Evolutionary conservation across 1,140 invertebrate species (phyloP), one percentile per base, ranked within the genome.

Genomic region (Micrasema longulum): DNA sequence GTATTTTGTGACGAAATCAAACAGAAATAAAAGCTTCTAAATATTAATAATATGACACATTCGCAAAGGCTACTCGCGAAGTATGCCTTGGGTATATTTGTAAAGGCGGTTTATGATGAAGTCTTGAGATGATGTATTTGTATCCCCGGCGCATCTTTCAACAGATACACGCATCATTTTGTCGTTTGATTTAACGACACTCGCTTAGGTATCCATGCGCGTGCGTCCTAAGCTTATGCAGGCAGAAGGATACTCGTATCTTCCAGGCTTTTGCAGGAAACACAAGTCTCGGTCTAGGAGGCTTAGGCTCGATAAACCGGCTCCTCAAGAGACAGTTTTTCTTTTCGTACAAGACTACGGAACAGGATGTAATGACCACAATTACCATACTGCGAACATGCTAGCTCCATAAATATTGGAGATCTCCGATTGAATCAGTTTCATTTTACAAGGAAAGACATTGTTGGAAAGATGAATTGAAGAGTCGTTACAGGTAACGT

Each of bases 281-380:
- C 22, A 20, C 50, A 10, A 23, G 50, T 16, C 20, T 26, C 9
- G 23, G 50, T 22, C 16, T 10, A 14, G n/a, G 16, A 22, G 4
- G 26, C 20, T 6, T 12, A 41, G 14, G 12, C 14, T 1, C 12
- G 14, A 14, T 6, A 22, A 60, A 60, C 55, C 55, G 55, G 55
- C 55, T 60, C 55, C 55, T 41, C 22, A 31, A 18, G 55, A 60
- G 18, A 16, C 31, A 60, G 55, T 14, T 36, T 60, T 60, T 31
- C 55, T 60, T 38, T 60, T 60, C 12, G n/a, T 18, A 5, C 31
- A 38, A 38, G 55, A 9, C 36, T 60, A 16, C 31, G 35, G n/a
- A 10, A 22, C 55, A 38, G 55, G 35, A 38, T 60, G 16, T 60
- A 53, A 53, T 31, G 23, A 31, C 26, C 26, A 53, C 23, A 35